Evolutionary conservation across 2,113 vertebrate genomes (phyloP).

Genomic region (Dipodomys ordii): DNA sequence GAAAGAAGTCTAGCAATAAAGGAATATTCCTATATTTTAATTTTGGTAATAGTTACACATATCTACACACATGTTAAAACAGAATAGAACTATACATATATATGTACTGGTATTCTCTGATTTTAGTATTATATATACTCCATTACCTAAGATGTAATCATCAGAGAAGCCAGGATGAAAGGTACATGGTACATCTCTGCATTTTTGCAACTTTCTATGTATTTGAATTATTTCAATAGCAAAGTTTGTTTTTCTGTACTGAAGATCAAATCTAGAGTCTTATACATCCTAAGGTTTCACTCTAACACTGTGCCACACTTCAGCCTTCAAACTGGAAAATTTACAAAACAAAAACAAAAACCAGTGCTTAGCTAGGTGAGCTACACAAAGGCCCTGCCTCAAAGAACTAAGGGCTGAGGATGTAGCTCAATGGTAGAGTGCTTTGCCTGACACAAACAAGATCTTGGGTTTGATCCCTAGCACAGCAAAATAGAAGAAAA

Average conservation of each 20-base stretch:
- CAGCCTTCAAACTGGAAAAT: not conserved
- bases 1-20: not conserved
- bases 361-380: too few relatives aligned
- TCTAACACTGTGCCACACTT: too few relatives aligned
- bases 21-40: not conserved
- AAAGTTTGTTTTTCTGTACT: not conserved
- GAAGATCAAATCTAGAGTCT: not conserved
- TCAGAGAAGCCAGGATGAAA: not conserved
- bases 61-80: not conserved
- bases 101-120: not conserved
- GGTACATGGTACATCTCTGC: not conserved
- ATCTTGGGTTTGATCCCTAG: too few relatives aligned
- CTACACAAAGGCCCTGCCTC: too few relatives aligned
- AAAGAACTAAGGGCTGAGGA: too few relatives aligned
- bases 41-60: not conserved
- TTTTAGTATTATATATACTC: not conserved
- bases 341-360: too few relatives aligned
- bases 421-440: too few relatives aligned
- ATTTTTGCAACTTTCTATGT: not conserved
- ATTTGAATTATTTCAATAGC: conserved; percentile 12
- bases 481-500: too few relatives aligned
- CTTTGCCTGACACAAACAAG: too few relatives aligned
- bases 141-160: not conserved
- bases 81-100: not conserved
- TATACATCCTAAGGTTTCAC: not conserved